Evolutionary conservation across 1,140 invertebrate genomes (phyloP).

Genomic region (Saccostrea glomerata): DNA sequence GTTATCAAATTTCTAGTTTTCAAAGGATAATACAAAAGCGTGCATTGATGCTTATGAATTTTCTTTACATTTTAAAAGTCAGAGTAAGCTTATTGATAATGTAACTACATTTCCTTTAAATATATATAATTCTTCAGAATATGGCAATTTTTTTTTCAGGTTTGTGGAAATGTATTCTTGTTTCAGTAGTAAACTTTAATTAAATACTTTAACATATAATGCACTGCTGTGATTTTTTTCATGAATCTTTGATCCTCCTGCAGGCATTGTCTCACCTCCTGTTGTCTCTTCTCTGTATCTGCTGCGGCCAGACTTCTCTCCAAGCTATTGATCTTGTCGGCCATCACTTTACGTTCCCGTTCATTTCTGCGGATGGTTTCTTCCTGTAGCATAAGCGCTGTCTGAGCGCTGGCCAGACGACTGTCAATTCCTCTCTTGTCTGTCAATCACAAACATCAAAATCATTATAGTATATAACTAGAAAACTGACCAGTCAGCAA

Average conservation of each 20-base stretch:
- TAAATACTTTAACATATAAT: neutral
- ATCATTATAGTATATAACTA: too few relatives aligned
- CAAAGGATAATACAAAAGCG: neutral
- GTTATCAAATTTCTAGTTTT: neutral
- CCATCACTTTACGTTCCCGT: slow-evolving; percentile 87
- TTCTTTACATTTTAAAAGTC: too few relatives aligned
- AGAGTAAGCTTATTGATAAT: too few relatives aligned
- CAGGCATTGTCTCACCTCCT: slow-evolving; percentile 61
- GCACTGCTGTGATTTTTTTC: neutral
- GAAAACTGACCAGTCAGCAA: too few relatives aligned
- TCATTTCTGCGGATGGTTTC: slow-evolving; percentile 89
- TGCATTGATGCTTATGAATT: too few relatives aligned
- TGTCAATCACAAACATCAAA: slow-evolving; percentile 48
- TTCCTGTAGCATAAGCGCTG: slow-evolving; percentile 79
- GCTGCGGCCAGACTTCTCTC: slow-evolving; percentile 86
- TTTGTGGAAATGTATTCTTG: too few relatives aligned
- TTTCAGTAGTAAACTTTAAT: too few relatives aligned
- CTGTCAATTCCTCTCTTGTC: slow-evolving; percentile 79
- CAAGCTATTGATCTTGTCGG: slow-evolving; percentile 88
- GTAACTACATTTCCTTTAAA: too few relatives aligned
- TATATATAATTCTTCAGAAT: too few relatives aligned
- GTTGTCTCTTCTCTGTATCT: slow-evolving; percentile 87
- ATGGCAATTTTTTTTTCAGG: too few relatives aligned
- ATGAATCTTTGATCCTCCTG: neutral
- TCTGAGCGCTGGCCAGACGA: slow-evolving; percentile 78